Percentiles rank a stretch among this genome's conserved stretches.
Evolutionary conservation across 2,888 invertebrate species (phyloP).

Genomic region (Endotricha flammealis): DNA sequence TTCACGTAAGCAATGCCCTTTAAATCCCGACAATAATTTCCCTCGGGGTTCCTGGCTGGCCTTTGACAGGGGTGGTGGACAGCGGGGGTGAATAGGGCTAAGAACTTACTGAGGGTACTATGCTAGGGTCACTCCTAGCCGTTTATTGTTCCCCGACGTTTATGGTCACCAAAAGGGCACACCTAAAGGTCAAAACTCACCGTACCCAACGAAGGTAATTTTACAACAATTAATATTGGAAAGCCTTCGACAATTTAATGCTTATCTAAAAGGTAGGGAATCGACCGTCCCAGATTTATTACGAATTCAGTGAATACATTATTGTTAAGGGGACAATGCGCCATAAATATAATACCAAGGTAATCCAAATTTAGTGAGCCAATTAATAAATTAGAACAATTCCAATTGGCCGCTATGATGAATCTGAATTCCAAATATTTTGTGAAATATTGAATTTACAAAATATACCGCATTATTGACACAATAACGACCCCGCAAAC

Average conservation of each 20-base stretch:
- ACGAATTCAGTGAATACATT: conserved; percentile 29
- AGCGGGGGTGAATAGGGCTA: conserved; percentile 56
- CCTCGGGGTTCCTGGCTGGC: conserved; percentile 64
- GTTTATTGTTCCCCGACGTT: conserved; percentile 73
- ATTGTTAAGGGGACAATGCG: background rate
- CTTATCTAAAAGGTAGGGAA: conserved; percentile 40
- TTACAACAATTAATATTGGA: conserved; percentile 55
- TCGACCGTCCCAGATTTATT: conserved; percentile 44
- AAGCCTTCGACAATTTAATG: conserved; percentile 34
- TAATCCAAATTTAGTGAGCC: no score
- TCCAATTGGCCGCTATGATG: no score
- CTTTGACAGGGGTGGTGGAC: conserved; percentile 74
- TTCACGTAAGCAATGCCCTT: conserved; percentile 73
- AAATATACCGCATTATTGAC: no score
- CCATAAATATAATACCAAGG: no score
- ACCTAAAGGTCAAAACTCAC: conserved; percentile 53
- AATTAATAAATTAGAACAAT: no score
- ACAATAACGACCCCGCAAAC: conserved; percentile 3
- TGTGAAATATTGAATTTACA: no score
- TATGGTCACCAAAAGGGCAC: conserved; percentile 72
- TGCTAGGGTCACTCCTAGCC: conserved; percentile 63
- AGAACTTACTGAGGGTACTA: conserved; percentile 60
- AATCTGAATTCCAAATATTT: no score
- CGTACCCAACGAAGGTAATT: conserved; percentile 46
- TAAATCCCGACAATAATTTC: conserved; percentile 79